A percentile compares a stretch with the other conserved stretches of the same genome.
Evolutionary conservation across 2,888 invertebrate genomes (phyloP).

Genomic region (Lithophane ornitopus): DNA sequence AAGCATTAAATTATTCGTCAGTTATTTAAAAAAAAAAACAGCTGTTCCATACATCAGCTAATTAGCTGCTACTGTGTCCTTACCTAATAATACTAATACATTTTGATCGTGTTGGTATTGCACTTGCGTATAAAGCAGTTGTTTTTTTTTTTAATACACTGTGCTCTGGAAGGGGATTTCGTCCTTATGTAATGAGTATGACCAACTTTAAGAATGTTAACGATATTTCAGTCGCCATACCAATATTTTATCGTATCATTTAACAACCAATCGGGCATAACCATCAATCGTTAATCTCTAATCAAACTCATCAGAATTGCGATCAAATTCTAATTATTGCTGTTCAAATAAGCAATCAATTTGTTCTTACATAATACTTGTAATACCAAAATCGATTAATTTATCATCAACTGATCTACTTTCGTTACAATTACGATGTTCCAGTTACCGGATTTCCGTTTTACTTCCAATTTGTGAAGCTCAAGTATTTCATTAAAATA

Average conservation of each 20-base stretch:
- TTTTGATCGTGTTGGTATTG: neutral
- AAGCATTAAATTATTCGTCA: neutral
- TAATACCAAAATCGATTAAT: conserved; percentile 45
- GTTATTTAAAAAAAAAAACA: neutral
- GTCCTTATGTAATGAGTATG: conserved; percentile 9
- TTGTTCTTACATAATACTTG: conserved; percentile 45
- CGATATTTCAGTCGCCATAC: conserved; percentile 6
- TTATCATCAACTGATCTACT: conserved; percentile 44
- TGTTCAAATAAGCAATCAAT: conserved; percentile 33
- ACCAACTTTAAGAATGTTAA: neutral
- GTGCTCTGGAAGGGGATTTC: neutral
- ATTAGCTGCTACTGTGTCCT: neutral
- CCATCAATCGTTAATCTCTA: conserved; percentile 36
- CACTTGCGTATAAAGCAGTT: no score
- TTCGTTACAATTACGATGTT: conserved; percentile 40
- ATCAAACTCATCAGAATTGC: conserved; percentile 51
- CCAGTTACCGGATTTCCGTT: conserved; percentile 51
- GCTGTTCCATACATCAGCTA: neutral
- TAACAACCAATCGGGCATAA: conserved; percentile 18
- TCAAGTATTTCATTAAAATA: conserved; percentile 22
- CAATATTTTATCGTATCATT: conserved; percentile 29
- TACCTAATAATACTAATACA: neutral
- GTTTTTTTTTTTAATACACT: no score
- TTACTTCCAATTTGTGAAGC: conserved; percentile 11
- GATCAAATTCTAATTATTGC: conserved; percentile 41